Conservation (phyloP, 2,888 invertebrate genomes). For the Andrena camellia region DNA sequence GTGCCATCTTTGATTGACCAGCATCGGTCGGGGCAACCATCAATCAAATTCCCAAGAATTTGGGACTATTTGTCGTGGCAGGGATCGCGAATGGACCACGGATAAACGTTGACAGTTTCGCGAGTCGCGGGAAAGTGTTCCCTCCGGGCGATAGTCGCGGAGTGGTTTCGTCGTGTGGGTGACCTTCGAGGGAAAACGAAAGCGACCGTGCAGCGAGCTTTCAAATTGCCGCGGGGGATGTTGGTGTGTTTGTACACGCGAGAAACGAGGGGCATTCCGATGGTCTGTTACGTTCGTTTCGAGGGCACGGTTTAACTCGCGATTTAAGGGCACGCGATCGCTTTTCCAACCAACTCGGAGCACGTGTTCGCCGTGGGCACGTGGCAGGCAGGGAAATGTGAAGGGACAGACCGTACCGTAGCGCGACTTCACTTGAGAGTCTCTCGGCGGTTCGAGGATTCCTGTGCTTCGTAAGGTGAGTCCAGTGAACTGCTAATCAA, state of each 20-base stretch:
- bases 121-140: background rate
- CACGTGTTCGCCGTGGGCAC: constrained; percentile 50
- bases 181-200: constrained; percentile 4
- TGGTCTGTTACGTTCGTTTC: background rate
- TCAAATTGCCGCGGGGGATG: constrained; percentile 3
- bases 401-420: constrained; percentile 14
- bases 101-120: background rate
- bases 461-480: constrained; percentile 25
- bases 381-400: constrained; percentile 24
- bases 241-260: background rate
- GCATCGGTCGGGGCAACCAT: background rate
- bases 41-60: background rate
- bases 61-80: background rate
- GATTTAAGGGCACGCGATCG: constrained; percentile 22
- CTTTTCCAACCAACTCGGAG: background rate
- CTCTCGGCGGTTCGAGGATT: background rate
- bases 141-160: background rate
- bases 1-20: constrained; percentile 7
- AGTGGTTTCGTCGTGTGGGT: background rate
- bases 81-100: background rate
- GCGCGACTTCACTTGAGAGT: background rate
- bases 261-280: constrained; percentile 5
- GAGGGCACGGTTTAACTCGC: constrained; percentile 16
- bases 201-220: constrained; percentile 28
- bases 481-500: background rate